These are phyloP conservation scores for Carettochelys insculpta DNA, from an alignment of 2,113 vertebrate species.

Conservation along the genomic window DNA sequence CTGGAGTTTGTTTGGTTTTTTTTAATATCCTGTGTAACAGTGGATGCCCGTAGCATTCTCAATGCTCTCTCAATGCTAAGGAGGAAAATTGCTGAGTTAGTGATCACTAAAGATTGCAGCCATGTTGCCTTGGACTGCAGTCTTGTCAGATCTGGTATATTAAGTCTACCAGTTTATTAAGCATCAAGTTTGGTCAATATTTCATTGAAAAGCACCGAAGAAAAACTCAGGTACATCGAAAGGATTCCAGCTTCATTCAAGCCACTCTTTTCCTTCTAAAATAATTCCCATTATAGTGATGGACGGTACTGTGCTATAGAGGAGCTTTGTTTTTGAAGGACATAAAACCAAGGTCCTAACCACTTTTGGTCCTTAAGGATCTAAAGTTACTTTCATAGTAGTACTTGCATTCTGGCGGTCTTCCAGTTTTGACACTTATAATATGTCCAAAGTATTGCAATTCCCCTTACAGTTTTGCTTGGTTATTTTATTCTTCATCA, in stretches of 20 bases:
- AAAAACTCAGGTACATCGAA: neutral
- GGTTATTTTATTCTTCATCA: neutral
- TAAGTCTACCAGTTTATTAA: too few species aligned
- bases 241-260: neutral
- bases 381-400: neutral
- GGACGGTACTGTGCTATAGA: neutral
- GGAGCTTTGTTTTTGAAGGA: neutral
- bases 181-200: neutral
- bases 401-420: neutral
- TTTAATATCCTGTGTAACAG: too few species aligned
- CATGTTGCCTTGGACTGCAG: too few species aligned
- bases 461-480: neutral
- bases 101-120: too few species aligned
- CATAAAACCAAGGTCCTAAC: neutral
- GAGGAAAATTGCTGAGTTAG: too few species aligned
- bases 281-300: neutral
- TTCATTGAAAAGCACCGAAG: conserved; percentile 1
- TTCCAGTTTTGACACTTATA: neutral
- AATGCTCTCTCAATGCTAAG: too few species aligned
- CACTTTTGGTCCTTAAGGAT: neutral
- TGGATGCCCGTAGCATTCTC: too few species aligned
- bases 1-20: too few species aligned
- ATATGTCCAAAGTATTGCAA: neutral
- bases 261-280: neutral
- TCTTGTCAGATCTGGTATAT: too few species aligned